phyloP scores from a whole-genome alignment of 2,888 invertebrate species.

The Andrena marginata region DNA sequence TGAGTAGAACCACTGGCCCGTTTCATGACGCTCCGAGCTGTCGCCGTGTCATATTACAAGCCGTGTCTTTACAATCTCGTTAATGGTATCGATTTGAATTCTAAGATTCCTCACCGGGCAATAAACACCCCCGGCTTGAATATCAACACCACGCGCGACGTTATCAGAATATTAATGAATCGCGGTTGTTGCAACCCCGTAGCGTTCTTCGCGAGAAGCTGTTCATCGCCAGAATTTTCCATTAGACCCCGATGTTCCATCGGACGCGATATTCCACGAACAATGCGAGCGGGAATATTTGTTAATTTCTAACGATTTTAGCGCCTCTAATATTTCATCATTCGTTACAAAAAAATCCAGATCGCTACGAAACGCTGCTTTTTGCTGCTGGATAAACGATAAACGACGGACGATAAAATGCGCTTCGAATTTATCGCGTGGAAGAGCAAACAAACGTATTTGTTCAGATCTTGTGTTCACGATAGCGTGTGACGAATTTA shows the following conservation, averaged over 20 bases:
- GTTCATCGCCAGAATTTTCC: constrained; percentile 6
- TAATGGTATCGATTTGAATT: constrained; percentile 32
- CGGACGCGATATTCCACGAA: background rate
- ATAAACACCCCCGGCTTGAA: constrained; percentile 18
- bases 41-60: constrained; percentile 28
- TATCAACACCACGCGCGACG: background rate
- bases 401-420: constrained; percentile 47
- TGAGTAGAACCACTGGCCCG: constrained; percentile 47
- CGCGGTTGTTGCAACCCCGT: too few relatives aligned
- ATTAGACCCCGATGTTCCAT: constrained; percentile 1
- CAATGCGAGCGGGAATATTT: background rate
- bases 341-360: constrained; percentile 14
- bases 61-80: constrained; percentile 43
- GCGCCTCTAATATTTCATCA: constrained; percentile 31
- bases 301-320: constrained; percentile 13
- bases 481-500: constrained; percentile 38
- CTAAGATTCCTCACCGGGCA: background rate
- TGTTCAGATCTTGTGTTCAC: constrained; percentile 25
- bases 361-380: constrained; percentile 11
- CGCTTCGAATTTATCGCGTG: constrained; percentile 34
- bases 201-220: constrained; percentile 20
- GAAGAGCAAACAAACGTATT: constrained; percentile 36
- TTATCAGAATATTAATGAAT: background rate
- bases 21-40: constrained; percentile 38
- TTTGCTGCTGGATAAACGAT: constrained; percentile 32